These are phyloP conservation scores for Globia sparganii DNA, from an alignment of 2,888 invertebrate species.

Conservation along the genomic window DNA sequence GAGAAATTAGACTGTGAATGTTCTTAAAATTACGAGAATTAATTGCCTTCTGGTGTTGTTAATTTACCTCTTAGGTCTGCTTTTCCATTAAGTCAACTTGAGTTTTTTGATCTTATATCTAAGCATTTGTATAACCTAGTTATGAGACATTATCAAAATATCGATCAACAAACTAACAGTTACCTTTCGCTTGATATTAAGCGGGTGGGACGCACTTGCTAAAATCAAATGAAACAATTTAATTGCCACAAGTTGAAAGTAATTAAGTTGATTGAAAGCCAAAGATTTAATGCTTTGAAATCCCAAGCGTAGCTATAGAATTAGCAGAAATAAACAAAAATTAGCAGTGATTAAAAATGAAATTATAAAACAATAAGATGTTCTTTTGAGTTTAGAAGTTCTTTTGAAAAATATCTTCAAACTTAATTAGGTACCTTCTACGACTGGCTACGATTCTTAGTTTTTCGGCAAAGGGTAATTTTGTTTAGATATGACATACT, in stretches of 20 bases:
- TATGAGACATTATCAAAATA: background rate
- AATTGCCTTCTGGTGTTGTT: background rate
- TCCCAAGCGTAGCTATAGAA: background rate
- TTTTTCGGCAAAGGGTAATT: background rate
- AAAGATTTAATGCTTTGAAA: constrained; percentile 21
- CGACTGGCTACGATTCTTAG: background rate
- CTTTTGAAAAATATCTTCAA: no score
- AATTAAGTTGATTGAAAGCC: constrained; percentile 24
- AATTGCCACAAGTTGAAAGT: constrained; percentile 19
- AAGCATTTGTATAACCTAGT: background rate
- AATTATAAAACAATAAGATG: no score
- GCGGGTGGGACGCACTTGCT: background rate
- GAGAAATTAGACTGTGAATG: background rate
- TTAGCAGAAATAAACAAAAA: background rate
- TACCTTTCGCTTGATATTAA: background rate
- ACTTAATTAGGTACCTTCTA: no score
- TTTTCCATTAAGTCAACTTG: background rate
- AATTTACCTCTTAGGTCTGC: background rate
- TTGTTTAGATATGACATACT: background rate
- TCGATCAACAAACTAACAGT: constrained; percentile 1
- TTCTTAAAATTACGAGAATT: background rate
- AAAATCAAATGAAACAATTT: background rate
- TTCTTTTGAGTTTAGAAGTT: no score
- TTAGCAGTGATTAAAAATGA: no score
- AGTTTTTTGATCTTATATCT: background rate